Evolutionary conservation across 2,113 vertebrate species (phyloP), one percentile per base, ranked within the genome.

Genomic region (Fregetta grallaria): DNA sequence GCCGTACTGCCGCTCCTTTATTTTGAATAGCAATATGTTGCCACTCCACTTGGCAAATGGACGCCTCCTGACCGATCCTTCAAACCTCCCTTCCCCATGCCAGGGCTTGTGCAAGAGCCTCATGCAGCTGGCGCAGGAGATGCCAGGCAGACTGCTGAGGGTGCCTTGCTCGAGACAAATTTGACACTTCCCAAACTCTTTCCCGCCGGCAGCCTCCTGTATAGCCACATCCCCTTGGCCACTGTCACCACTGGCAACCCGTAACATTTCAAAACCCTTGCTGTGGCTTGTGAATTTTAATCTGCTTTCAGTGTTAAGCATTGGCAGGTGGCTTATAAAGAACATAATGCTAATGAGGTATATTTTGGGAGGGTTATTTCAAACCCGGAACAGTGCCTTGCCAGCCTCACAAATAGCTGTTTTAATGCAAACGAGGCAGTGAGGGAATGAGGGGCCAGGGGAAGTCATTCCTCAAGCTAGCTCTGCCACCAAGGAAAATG

Each of bases 151-250:
- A 32, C 29, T 38, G 66, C 32, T 86, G 53, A 52, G 13, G 13
- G 22, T 86, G 30, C 36, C 49, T 47, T 88, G 22, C 62, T 76
- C 2, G 0, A 66, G 74, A 13, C 0, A 1, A 56, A 38, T 79
- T 88, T 83, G 40, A 10, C 23, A 15, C 58, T 79, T 61, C 17
- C 75, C 30, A 23, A 63, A 15, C 19, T 63, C 15, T 8, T 45
- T 50, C 4, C 8, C 25, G 8, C 1, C 0, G 0, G 29, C 32
- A 76, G 6, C 4, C 8, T 5, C 55, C 36, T 58, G 8, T n/a
- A n/a, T 13, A 38, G 23, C 16, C 63, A 66, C 15, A 15, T 45
- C 42, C 20, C 65, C 42, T 23, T 45, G 32, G 32, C 47, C 56
- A 14, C 22, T 30, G 30, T 36, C 75, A 88, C 30, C 18, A 4